Percentiles rank a stretch among this genome's conserved stretches.
These are phyloP conservation scores for Drosophila macrospina DNA, from an alignment of 2,888 invertebrate species.

Conservation along the genomic window DNA sequence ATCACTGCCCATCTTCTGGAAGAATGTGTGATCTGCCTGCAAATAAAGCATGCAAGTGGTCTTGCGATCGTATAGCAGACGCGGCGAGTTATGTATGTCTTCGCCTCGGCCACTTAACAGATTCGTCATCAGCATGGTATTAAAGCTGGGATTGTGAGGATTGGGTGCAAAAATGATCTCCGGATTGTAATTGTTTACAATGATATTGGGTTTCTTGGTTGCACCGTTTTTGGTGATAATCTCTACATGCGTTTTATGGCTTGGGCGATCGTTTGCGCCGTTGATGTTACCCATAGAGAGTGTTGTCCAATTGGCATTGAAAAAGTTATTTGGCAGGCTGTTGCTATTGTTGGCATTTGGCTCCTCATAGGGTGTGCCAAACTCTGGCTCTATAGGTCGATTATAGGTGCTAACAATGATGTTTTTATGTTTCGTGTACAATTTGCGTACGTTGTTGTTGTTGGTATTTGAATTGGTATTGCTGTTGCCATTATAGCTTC, in stretches of 20 bases:
- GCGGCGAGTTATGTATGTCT: constrained; percentile 78
- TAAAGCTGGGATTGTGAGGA: constrained; percentile 83
- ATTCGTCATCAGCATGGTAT: constrained; percentile 84
- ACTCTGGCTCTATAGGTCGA: constrained; percentile 74
- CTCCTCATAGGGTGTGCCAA: constrained; percentile 74
- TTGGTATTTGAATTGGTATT: constrained; percentile 56
- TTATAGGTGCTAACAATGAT: constrained; percentile 84
- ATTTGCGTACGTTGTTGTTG: constrained; percentile 76
- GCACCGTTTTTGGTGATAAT: constrained; percentile 89
- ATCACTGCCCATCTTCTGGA: constrained; percentile 96
- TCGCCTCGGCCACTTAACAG: constrained; percentile 79
- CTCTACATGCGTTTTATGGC: constrained; percentile 89
- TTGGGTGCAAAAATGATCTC: constrained; percentile 84
- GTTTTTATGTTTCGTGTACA: constrained; percentile 84
- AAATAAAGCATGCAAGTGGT: constrained; percentile 97
- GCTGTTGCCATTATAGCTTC: constrained; percentile 66
- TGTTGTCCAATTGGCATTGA: constrained; percentile 83
- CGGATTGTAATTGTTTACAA: constrained; percentile 87
- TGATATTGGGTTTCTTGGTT: constrained; percentile 88
- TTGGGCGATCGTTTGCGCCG: constrained; percentile 85
- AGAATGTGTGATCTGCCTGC: constrained; percentile 98
- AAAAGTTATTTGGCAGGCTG: constrained; percentile 81
- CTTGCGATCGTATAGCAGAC: constrained; percentile 89
- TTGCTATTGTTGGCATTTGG: constrained; percentile 54
- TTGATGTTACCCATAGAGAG: constrained; percentile 66